These are phyloP conservation scores for Spondyliosoma cantharus DNA, from an alignment of 2,797 vertebrate genomes.

Conservation along the genomic window DNA sequence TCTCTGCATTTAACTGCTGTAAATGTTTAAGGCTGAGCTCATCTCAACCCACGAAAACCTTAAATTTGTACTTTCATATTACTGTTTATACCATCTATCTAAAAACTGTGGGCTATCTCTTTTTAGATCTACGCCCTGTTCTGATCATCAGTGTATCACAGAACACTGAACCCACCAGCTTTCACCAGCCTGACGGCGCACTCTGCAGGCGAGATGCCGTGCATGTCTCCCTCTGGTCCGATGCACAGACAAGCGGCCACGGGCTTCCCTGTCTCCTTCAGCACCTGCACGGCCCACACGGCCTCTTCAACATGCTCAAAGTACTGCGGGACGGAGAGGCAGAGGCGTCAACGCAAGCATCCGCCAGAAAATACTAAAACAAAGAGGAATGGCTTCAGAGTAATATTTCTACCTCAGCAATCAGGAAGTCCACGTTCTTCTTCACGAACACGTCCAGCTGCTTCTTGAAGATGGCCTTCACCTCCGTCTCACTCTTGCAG, in stretches of 20 bases:
- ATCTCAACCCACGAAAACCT: too few species aligned
- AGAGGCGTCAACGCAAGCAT: background rate
- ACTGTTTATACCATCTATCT: background rate
- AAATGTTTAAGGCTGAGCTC: too few species aligned
- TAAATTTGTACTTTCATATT: background rate
- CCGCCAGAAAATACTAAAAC: background rate
- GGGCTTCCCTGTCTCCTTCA: constrained; percentile 92
- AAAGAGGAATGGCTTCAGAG: background rate
- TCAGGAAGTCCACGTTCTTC: constrained; percentile 96
- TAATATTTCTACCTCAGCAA: constrained; percentile 89
- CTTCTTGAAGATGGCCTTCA: constrained; percentile 91
- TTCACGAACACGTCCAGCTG: constrained; percentile 92
- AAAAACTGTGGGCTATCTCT: background rate
- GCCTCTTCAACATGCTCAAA: constrained; percentile 99
- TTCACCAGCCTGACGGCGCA: constrained; percentile 93
- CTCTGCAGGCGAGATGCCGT: constrained; percentile 88
- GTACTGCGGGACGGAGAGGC: constrained; percentile 85
- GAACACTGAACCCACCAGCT: constrained; percentile 84
- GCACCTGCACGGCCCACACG: constrained; percentile 93
- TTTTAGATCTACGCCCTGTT: background rate
- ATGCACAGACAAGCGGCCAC: constrained; percentile 93
- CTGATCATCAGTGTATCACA: background rate
- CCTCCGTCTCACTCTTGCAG: constrained; percentile 92
- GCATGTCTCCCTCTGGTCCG: constrained; percentile 94
- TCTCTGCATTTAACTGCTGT: too few species aligned